phyloP scores from a whole-genome alignment of 2,888 invertebrate species.

The Drepana falcataria region DNA sequence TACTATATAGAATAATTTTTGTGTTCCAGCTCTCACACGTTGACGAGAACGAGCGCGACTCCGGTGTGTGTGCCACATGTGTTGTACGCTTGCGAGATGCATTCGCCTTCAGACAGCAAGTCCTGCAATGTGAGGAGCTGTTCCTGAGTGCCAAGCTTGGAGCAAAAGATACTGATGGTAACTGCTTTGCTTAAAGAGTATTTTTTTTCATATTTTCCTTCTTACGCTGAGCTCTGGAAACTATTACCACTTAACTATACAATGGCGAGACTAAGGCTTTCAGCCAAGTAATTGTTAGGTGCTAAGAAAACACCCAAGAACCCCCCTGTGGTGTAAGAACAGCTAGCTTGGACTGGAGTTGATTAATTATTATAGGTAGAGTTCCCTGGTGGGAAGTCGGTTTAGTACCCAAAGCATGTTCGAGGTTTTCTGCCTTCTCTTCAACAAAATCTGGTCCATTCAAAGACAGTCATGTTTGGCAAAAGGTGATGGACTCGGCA shows the following conservation, averaged over 20 bases:
- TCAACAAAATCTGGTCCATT: too few species aligned
- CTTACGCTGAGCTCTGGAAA: neutral
- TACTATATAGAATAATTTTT: neutral
- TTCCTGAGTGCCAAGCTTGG: slow-evolving; percentile 59
- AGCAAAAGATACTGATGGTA: slow-evolving; percentile 41
- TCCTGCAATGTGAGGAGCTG: slow-evolving; percentile 61
- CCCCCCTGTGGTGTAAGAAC: too few species aligned
- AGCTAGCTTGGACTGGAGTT: too few species aligned
- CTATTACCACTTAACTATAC: neutral
- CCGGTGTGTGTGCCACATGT: slow-evolving; percentile 65
- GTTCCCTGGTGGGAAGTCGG: too few species aligned
- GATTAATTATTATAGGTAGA: too few species aligned
- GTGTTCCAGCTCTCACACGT: slow-evolving; percentile 55
- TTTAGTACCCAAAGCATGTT: too few species aligned
- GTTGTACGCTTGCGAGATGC: slow-evolving; percentile 65
- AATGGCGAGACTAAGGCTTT: neutral
- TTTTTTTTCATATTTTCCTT: neutral
- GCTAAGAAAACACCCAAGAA: too few species aligned
- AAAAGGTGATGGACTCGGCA: too few species aligned
- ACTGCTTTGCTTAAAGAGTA: neutral
- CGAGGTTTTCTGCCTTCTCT: too few species aligned
- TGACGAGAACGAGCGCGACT: slow-evolving; percentile 54
- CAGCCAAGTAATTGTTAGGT: too few species aligned
- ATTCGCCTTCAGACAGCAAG: slow-evolving; percentile 57
- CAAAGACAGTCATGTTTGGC: too few species aligned